These are phyloP conservation scores for Caenorhabditis sp. DNA, from an alignment of 2,888 invertebrate species.

Conservation along the genomic window DNA sequence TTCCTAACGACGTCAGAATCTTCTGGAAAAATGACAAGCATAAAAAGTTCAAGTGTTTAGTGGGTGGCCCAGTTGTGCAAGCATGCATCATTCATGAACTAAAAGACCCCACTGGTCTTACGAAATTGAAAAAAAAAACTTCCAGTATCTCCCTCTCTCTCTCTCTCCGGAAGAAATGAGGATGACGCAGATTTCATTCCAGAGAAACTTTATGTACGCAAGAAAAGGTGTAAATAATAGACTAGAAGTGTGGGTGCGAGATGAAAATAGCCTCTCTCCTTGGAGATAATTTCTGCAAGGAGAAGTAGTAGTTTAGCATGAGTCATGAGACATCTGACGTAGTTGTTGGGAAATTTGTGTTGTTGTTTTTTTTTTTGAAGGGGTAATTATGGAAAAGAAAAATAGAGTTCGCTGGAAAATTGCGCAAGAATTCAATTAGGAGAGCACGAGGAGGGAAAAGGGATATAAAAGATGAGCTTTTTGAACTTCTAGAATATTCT, in stretches of 20 bases:
- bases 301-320: neutral
- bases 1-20: neutral
- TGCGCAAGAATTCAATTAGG: neutral
- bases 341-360: conserved; percentile 1
- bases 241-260: neutral
- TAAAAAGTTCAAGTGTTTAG: conserved; percentile 18
- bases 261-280: neutral
- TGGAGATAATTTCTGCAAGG: neutral
- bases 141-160: conserved; percentile 9
- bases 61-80: neutral
- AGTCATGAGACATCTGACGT: neutral
- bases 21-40: neutral
- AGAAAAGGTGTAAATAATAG: neutral
- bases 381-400: conserved; percentile 2
- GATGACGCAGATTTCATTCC: conserved; percentile 18
- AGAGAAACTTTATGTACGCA: conserved; percentile 14
- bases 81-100: conserved; percentile 44
- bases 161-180: neutral
- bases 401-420: neutral
- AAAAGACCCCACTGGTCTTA: conserved; percentile 11
- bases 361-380: neutral
- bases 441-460: neutral
- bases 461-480: conserved; percentile 3
- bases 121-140: conserved; percentile 28
- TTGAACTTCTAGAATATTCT: neutral